Evolutionary conservation across 2,888 invertebrate species (phyloP).

Genomic region (Eristalis tenax): DNA sequence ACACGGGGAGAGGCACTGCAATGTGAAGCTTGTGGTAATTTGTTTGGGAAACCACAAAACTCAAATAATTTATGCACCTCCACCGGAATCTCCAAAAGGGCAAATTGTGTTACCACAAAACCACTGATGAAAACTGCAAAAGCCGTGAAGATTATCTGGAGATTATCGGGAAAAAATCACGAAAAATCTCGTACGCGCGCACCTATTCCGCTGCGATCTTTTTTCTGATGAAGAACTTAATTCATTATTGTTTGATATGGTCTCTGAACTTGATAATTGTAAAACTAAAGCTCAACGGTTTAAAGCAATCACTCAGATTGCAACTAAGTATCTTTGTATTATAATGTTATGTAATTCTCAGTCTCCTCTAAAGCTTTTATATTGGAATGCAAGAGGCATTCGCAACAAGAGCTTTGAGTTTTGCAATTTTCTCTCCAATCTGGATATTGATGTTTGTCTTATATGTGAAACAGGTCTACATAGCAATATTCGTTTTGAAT

Average conservation of each 20-base stretch:
- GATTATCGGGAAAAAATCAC: too few species aligned
- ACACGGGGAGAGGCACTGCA: neutral
- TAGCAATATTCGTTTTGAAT: neutral
- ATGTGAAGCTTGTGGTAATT: neutral
- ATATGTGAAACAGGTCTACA: neutral
- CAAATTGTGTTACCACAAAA: neutral
- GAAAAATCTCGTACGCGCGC: too few species aligned
- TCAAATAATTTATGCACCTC: conserved; percentile 1
- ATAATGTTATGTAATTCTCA: neutral
- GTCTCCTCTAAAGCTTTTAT: neutral
- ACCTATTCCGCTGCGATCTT: neutral
- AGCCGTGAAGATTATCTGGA: neutral
- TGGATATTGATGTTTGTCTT: conserved; percentile 1
- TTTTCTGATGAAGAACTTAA: neutral
- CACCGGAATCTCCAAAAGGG: conserved; percentile 3
- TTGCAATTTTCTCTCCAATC: neutral
- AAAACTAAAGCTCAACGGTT: neutral
- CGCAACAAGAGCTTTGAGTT: conserved; percentile 5
- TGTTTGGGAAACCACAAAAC: conserved; percentile 9
- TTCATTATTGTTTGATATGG: conserved; percentile 2
- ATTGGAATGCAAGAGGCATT: conserved; percentile 46
- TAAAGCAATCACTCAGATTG: neutral
- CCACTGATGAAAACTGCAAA: too few species aligned
- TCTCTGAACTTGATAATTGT: conserved; percentile 11
- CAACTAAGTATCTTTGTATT: conserved; percentile 13